Base-by-base conservation (phyloP, 2,113 vertebrate genomes). In the Rhinoderma darwinii region DNA sequence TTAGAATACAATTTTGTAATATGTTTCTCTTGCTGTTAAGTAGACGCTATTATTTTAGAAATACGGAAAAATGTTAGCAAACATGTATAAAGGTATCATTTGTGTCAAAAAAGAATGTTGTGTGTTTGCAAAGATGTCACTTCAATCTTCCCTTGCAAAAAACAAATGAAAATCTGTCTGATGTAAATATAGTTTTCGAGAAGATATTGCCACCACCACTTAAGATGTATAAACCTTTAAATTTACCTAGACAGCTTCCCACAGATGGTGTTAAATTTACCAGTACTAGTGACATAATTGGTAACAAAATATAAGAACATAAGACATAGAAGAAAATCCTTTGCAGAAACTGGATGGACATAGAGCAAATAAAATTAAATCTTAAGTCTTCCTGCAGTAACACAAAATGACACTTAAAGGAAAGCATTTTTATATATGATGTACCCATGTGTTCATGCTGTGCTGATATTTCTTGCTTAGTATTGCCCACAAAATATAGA, bases 211-310 rank as follows among this genome's bases (percentile, higher is more conserved):
- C 74, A 86, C 56, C 41, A 79, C 56, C 83, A 84, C 72, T 84
- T 84, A 74, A 11, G 25, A 44, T 84, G 51, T 44, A 30, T 76
- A 76, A 74, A 84, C 83, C 74, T 78, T 85, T 78, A 77, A 77
- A 47, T 79, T n/a, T 78, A 86, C 74, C 74, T 86, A 86, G 84
- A 86, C 84, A 79, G 74, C 20, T 51, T 68, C 79, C 44, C 61
- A 51, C 37, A 41, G 32, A 68, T 39, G 56, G 75, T 86, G 75
- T 79, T 68, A 50, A 14, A 50, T 86, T 78, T 79, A 39, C 22
- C 41, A 68, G 30, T n/a, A 41, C 30, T 68, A 44, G 41, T 66
- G 74, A 50, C 59, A 86, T 32, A 68, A 66, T 30, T 85, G 56
- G 35, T 39, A 51, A 11, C 7, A 68, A 68, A 68, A 85, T 50